Evolutionary conservation across 1,140 invertebrate genomes (phyloP).

Genomic region (Brachystomella parvula): DNA sequence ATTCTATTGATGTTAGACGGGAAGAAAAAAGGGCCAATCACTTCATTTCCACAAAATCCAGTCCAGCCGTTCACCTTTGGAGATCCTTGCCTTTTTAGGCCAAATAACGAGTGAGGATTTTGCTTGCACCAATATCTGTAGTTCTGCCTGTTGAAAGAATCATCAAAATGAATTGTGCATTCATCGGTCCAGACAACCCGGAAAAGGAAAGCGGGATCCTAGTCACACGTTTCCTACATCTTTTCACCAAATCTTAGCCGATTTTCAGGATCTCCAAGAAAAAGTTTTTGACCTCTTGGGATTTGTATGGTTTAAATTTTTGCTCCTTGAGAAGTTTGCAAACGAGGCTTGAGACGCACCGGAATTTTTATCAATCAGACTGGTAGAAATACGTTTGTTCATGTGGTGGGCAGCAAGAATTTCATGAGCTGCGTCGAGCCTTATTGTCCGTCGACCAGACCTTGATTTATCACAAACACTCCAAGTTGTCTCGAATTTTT

Average conservation of each 20-base stretch:
- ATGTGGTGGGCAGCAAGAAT: neutral
- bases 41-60: conserved; percentile 38
- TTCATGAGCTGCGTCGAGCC: neutral
- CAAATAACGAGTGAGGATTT: conserved; percentile 38
- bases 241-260: neutral
- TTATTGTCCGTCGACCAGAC: neutral
- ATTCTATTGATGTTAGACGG: conserved; percentile 36
- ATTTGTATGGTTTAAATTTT: conserved; percentile 12
- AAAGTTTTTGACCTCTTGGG: neutral
- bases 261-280: neutral
- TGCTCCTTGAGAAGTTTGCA: neutral
- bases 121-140: conserved; percentile 34
- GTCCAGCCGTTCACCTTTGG: conserved; percentile 42
- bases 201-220: neutral
- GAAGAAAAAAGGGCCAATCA: conserved; percentile 41
- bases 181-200: conserved; percentile 14
- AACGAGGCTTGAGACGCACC: neutral
- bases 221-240: neutral
- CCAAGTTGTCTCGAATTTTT: neutral
- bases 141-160: conserved; percentile 34
- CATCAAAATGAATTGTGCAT: conserved; percentile 38
- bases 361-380: neutral
- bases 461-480: neutral
- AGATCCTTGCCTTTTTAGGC: conserved; percentile 38
- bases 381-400: neutral